phyloP scores from a whole-genome alignment of 2,113 vertebrate genomes.

The Nycticorax nycticorax region DNA sequence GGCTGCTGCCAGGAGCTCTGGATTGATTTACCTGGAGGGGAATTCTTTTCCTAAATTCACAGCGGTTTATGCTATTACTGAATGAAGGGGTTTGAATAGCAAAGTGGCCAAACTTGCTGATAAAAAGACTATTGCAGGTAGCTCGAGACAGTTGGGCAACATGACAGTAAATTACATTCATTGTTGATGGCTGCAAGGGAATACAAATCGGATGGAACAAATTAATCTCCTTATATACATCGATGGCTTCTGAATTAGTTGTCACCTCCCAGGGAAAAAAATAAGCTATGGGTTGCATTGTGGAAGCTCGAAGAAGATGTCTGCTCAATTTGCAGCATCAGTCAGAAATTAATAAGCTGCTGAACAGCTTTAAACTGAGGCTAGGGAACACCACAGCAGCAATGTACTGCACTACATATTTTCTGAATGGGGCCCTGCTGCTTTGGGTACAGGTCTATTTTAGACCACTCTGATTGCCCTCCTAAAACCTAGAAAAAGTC shows the following conservation, averaged over 20 bases:
- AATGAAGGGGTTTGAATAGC: conserved; percentile 46
- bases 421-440: neutral
- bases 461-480: neutral
- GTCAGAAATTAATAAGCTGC: conserved; percentile 51
- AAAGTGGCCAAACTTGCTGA: conserved; percentile 50
- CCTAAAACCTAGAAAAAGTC: neutral
- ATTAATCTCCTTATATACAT: conserved; percentile 67
- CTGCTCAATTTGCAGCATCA: conserved; percentile 23
- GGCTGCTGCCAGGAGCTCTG: neutral
- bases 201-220: conserved; percentile 65
- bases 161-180: conserved; percentile 63
- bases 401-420: neutral
- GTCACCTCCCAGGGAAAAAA: conserved; percentile 40
- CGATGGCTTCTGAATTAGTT: conserved; percentile 63
- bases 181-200: conserved; percentile 57
- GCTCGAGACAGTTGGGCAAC: conserved; percentile 59
- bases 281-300: neutral
- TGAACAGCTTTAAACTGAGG: conserved; percentile 41
- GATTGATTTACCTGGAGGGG: neutral
- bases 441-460: neutral
- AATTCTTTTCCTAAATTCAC: neutral
- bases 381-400: neutral
- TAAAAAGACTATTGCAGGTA: conserved; percentile 39
- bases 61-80: neutral
- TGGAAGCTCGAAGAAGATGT: conserved; percentile 61